Conservation (phyloP, 2,797 vertebrate genomes). For the Staurois parvus region DNA sequence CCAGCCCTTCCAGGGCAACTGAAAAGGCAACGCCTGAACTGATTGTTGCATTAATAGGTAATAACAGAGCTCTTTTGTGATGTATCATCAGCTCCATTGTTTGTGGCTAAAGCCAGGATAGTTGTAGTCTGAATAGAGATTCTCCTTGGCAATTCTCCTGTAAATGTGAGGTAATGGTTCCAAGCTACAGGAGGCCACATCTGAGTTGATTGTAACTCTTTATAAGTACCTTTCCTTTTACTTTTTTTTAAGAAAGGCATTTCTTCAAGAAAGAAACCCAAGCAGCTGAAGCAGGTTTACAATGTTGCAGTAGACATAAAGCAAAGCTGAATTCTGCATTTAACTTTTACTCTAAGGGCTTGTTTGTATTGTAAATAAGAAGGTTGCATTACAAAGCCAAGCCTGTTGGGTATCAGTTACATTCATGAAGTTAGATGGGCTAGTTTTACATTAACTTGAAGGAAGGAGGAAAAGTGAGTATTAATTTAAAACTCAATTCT, state of each 20-base stretch:
- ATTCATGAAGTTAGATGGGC: slow-evolving; percentile 42
- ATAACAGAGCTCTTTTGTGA: slow-evolving; percentile 56
- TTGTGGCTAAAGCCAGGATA: slow-evolving; percentile 43
- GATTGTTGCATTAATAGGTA: slow-evolving; percentile 50
- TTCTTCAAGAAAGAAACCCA: slow-evolving; percentile 34
- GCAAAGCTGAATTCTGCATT: slow-evolving; percentile 30
- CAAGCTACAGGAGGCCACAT: slow-evolving; percentile 46
- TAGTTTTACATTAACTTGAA: slow-evolving; percentile 46
- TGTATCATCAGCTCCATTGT: slow-evolving; percentile 59
- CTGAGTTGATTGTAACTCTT: slow-evolving; percentile 51
- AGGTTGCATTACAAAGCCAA: slow-evolving; percentile 56
- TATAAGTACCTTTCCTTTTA: slow-evolving; percentile 15
- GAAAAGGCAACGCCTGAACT: slow-evolving; percentile 43
- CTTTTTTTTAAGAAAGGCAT: slow-evolving; percentile 28
- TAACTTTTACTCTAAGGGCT: slow-evolving; percentile 29
- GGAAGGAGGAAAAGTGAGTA: slow-evolving; percentile 23
- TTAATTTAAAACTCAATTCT: slow-evolving; percentile 52
- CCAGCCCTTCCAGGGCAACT: slow-evolving; percentile 33
- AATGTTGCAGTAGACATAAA: slow-evolving; percentile 57
- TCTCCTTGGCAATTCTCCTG: slow-evolving; percentile 44
- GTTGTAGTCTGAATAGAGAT: slow-evolving; percentile 53
- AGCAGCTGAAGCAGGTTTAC: slow-evolving; percentile 43
- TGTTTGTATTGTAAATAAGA: slow-evolving; percentile 60
- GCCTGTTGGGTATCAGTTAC: slow-evolving; percentile 47
- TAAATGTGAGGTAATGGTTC: slow-evolving; percentile 43